Evolutionary conservation across 2,113 vertebrate genomes (phyloP), one percentile per base, ranked within the genome.

Genomic region (Oenanthe melanoleuca): DNA sequence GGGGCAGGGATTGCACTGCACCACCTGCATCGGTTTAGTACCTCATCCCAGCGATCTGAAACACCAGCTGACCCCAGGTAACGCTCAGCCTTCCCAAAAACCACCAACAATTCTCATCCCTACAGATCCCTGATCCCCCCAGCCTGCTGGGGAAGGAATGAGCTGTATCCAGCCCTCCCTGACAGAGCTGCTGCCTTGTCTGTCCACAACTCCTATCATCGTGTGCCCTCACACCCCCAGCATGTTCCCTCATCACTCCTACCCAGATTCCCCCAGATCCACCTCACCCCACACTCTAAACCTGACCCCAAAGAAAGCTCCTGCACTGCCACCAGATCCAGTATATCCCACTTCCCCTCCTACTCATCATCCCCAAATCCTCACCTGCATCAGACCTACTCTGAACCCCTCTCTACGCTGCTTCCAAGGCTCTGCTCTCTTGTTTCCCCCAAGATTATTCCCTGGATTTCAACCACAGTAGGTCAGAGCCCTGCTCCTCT

Each of bases 171-270:
- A 60, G 21, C 29, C 18, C 33, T 31, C 44, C 24, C 33, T 4
- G 16, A 5, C 26, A 12, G 12, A 79, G 40, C 49, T 64, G 26
- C 5, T 72, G 45, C 13, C 45, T 24, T 31, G 19, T 29, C 45
- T 84, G 28, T 42, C 75, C 8, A 8, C 50, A 80, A 1, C 33
- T 73, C 31, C 44, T 19, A 34, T 31, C 8, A 14, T 8, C 3
- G 0, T 12, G 29, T 14, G 66, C 52, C 14, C n/a, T 73, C n/a
- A 20, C 17, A 21, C 4, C 22, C 12, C 24, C 2, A 3, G n/a
- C 23, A n/a, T 4, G n/a, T 38, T 47, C n/a, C 31, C 12, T 8
- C 0, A 0, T 21, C 49, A 6, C 17, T 85, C 56, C 79, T 49
- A 56, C 24, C 4, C 56, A 42, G n/a, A 37, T 57, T 57, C 5